Base-by-base conservation (phyloP, 2,888 invertebrate genomes). In the Stramonita haemastoma region DNA sequence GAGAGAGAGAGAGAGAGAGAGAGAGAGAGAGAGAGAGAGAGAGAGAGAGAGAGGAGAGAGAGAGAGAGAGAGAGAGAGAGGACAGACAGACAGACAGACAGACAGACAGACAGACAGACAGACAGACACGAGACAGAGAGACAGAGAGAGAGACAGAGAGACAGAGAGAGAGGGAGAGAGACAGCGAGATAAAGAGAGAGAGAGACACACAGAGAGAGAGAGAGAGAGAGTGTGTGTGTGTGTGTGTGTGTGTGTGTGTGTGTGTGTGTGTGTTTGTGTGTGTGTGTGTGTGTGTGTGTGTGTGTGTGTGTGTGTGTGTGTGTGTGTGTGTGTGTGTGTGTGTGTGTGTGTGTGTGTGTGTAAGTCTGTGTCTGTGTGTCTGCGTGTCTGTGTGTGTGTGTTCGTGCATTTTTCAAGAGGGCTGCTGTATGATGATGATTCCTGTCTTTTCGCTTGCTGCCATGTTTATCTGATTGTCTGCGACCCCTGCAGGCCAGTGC, bases 11-110 rank as follows among this genome's bases (percentile, higher is more conserved):
- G 29, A 36, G n/a, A 83, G 46, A 46, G 5, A 46, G 8, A 0
- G 79, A 79, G 36, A 79, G 34, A 36, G 17, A 79, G 19, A 79
- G 79, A 79, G 79, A 79, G 32, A 79, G 32, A 79, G 79, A 34
- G 79, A 34, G 79, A 79, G 34, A 36, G 36, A 22, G 19, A 19
- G 19, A 19, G 5, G 17, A 19, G 32, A 22, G 19, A 32, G 34
- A 32, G 22, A 32, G 34, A 32, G 22, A 32, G 22, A 32, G 22
- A 32, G 22, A 32, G 22, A 32, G 19, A 36, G 19, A 19, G 22
- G 83, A 83, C 26, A 22, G 26, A 26, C n/a, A 83, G 26, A 46
- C 26, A 83, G 83, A 83, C 5, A 83, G 46, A 46, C 26, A 83
- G 36, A 36, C 1, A 83, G n/a, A 56, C 0, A 6, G 46, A 83